Evolutionary conservation across 2,797 vertebrate genomes (phyloP).

Genomic region (Danio kyathit): DNA sequence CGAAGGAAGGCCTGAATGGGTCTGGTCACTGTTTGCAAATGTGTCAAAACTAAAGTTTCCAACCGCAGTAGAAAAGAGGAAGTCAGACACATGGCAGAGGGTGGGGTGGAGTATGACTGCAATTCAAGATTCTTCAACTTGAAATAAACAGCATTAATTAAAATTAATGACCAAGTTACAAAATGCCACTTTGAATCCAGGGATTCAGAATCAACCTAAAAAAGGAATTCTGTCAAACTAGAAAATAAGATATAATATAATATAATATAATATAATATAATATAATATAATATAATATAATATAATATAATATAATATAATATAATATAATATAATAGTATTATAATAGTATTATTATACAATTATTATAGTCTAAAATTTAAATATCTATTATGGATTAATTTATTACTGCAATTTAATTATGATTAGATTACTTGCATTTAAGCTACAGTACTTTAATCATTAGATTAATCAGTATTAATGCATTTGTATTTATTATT

Average conservation of each 20-base stretch:
- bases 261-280: not conserved
- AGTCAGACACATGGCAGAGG: slow-evolving; percentile 78
- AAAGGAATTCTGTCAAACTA: not conserved
- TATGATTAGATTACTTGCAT: not conserved
- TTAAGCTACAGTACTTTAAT: too few relatives aligned
- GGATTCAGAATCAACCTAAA: not conserved
- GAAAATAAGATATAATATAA: not conserved
- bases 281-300: not conserved
- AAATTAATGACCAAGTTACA: not conserved
- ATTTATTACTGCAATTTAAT: not conserved
- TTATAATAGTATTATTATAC: not conserved
- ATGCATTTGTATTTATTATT: not conserved
- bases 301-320: not conserved
- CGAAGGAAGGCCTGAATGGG: slow-evolving; percentile 71
- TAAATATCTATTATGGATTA: not conserved
- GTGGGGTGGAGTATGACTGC: slow-evolving; percentile 32
- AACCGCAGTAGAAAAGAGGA: slow-evolving; percentile 85
- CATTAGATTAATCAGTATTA: not conserved
- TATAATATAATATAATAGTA: too few relatives aligned
- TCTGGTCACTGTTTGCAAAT: slow-evolving; percentile 82
- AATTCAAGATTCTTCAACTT: slow-evolving; percentile 21
- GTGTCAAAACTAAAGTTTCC: slow-evolving; percentile 88
- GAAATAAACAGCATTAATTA: not conserved
- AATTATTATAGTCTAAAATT: not conserved
- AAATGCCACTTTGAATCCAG: not conserved